Evolutionary conservation across 2,113 vertebrate species (phyloP).

Genomic region (Loxodonta africana): DNA sequence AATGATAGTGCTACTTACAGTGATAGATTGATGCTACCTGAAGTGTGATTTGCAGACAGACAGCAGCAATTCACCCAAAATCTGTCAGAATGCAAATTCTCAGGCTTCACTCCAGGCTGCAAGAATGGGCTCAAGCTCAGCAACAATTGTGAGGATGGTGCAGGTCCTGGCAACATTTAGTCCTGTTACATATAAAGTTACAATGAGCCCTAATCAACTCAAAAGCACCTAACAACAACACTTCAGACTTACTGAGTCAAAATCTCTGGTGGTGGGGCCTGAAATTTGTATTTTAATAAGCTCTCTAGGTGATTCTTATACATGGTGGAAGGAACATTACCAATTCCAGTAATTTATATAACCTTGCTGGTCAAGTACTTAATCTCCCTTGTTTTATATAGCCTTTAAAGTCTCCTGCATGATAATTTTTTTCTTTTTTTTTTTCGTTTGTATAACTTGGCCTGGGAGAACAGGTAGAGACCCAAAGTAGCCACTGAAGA

Average conservation of each 20-base stretch:
- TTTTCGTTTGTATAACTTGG: background rate
- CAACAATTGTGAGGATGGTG: background rate
- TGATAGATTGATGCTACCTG: background rate
- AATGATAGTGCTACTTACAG: constrained; percentile 1
- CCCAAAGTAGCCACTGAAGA: background rate
- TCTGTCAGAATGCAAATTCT: constrained; percentile 19
- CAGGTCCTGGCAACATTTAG: background rate
- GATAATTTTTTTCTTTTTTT: background rate
- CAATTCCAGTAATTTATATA: constrained; percentile 25
- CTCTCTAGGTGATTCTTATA: background rate
- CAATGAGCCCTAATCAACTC: background rate
- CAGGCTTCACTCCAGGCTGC: background rate
- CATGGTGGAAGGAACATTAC: background rate
- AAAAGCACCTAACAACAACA: background rate
- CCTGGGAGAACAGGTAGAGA: constrained; percentile 24
- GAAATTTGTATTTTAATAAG: constrained; percentile 54
- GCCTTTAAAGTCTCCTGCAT: background rate
- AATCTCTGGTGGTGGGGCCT: background rate
- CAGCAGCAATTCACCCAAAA: background rate
- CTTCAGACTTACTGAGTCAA: background rate
- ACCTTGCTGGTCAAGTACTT: constrained; percentile 25
- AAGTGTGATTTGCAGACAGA: background rate
- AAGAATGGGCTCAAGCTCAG: background rate
- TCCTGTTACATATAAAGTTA: background rate
- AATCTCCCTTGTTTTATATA: background rate